Base-by-base conservation (phyloP, 2,888 invertebrate genomes). In the Tetragonula carbonaria region DNA sequence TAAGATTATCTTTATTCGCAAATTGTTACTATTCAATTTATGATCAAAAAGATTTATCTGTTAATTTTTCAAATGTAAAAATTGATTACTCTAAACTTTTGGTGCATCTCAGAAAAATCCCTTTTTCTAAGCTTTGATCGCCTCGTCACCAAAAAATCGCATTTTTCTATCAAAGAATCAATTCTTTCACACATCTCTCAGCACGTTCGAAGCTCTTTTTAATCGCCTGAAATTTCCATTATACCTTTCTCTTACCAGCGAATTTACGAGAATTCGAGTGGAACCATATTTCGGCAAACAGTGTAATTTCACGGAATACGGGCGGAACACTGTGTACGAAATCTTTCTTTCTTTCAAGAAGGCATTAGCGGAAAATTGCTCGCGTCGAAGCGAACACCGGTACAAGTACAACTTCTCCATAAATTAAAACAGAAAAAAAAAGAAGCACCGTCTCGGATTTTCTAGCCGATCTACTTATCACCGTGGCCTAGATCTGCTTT, bases 391-490 rank as follows among this genome's bases (percentile, higher is more conserved):
- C 74, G 21, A 16, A 45, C 45, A 8, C 14, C 59, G 18, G 21
- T 16, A 51, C 67, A 80, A 79, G 51, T 45, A 77, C 53, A 76
- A 62, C 78, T 74, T 38, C 71, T 76, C 57, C 63, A 66, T 79
- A 68, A 78, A 80, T 68, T 53, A 53, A 71, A 53, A 51, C 8
- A 45, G 8, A 45, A 21, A 16, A 6, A 53, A 53, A 53, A 53
- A 53, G 16, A 53, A 74, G 76, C 73, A 78, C 68, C 83, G 71
- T 75, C 84, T 68, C 28, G 80, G 63, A 81, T 85, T 84, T 86
- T 74, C 77, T 75, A 76, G 38, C 67, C 84, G 80, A 84, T 80
- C 80, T 82, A 87, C 80, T 88, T 87, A 87, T 85, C 71, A 67
- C 68, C 53, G 73, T 76, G 82, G 57, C 66, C 75, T 63, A 74